These are phyloP conservation scores for Pimpla rufipes DNA, from an alignment of 2,888 invertebrate genomes.

Conservation along the genomic window DNA sequence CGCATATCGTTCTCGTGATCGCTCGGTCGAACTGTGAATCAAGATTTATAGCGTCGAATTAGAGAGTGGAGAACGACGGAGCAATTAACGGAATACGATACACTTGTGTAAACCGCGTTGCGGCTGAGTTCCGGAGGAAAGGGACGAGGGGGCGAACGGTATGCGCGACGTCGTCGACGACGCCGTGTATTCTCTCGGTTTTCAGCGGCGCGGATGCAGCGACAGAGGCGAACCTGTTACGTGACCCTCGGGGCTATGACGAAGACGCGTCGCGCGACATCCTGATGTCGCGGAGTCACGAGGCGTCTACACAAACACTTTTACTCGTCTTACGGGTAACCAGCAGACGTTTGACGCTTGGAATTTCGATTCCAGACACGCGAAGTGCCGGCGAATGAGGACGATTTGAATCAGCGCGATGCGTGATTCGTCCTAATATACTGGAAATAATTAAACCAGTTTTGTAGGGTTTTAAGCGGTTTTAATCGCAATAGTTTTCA, in stretches of 20 bases:
- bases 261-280: constrained; percentile 51
- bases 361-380: constrained; percentile 46
- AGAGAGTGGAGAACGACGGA: constrained; percentile 69
- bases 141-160: constrained; percentile 33
- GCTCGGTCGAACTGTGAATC: constrained; percentile 66
- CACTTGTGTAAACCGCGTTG: constrained; percentile 79
- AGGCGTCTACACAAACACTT: constrained; percentile 63
- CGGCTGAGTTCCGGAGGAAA: constrained; percentile 54
- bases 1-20: constrained; percentile 44
- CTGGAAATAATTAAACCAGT: neutral
- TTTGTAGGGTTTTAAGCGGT: too few species aligned
- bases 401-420: neutral
- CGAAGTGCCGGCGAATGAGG: neutral
- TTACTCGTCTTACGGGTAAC: neutral
- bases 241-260: constrained; percentile 58
- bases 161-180: constrained; percentile 34
- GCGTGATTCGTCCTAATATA: neutral
- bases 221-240: constrained; percentile 61
- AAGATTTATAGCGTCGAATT: constrained; percentile 76
- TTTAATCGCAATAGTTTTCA: too few species aligned
- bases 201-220: constrained; percentile 26
- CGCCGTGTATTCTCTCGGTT: constrained; percentile 49
- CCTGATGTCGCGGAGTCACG: constrained; percentile 57
- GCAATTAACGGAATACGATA: constrained; percentile 76
- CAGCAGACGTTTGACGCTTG: constrained; percentile 44